Evolutionary conservation across 2,888 invertebrate genomes (phyloP), one percentile per base, ranked within the genome.

Genomic region (Drosophila falleni): DNA sequence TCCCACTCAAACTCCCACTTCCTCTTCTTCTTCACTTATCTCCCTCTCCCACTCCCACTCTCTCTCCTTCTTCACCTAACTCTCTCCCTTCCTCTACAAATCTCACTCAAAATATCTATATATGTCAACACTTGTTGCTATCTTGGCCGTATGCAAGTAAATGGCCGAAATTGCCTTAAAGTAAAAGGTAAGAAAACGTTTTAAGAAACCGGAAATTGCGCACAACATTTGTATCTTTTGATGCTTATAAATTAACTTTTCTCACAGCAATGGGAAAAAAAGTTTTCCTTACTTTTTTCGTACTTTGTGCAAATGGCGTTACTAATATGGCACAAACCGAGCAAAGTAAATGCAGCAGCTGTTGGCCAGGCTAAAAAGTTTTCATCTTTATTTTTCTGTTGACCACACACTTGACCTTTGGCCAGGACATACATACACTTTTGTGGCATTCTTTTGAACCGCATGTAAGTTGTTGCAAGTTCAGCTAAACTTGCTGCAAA

Each of bases 141-240:
- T 11, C 19, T 23, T 29, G 72, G 56, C 69, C 63, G 59, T 26
- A n/a, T 35, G 47, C 47, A 66, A 73, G 41, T 33, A 58, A 65
- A 67, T 58, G 59, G 16, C 33, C n/a, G 46, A 42, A 50, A 46
- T 11, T 29, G 35, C 16, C 35, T 47, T n/a, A 33, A 71, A 61
- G 51, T 51, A 60, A 77, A 84, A 78, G 74, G 74, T 78, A 70
- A 77, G 76, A 55, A 67, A 76, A 55, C 55, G 61, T 71, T 74
- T 82, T 80, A 78, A 13, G 47, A 72, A 72, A 70, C 80, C 86
- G 89, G 86, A 86, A 85, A 89, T 86, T 89, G 67, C 67, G 65
- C 63, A 74, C 69, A 69, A 71, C 82, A 85, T 88, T 83, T 72
- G 86, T 71, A 63, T 62, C 80, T 71, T 80, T 80, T 89, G 80